Evolutionary conservation across 92 coral and sea anemone genomes (phyloP), one percentile per base, ranked within the genome.

Genomic region (Actinernus sp.): DNA sequence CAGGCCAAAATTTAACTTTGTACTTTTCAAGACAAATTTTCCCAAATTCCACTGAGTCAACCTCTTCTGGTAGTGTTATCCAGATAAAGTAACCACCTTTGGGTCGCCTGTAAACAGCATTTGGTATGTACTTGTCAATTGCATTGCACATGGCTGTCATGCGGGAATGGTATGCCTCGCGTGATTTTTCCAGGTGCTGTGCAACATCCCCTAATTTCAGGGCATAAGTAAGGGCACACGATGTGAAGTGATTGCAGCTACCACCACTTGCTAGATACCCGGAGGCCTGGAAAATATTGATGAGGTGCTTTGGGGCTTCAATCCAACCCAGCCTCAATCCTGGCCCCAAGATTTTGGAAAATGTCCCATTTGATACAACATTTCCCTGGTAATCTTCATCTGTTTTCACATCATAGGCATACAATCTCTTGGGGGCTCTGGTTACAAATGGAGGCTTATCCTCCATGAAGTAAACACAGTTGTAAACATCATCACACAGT

Each of bases 281-380:
- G 32, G 84, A 49, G 45, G 50, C 45, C 1, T 6, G 2, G 16
- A 85, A 69, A 46, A 64, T 73, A 21, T 51, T 58, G 5, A 62
- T 22, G 18, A 86, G 68, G 61, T 23, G 52, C 11, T 73, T 73
- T 23, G 98, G 98, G 18, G 60, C 85, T 49, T 93, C 98, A 21
- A 93, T 49, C 98, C 98, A 93, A 3, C 98, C 98, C 37, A 93
- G 72, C 32, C 98, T 60, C 59, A 93, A 58, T 13, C 98, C 98
- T 7, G 98, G 98, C 2, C 81, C 93, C 37, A 93, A 58, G 16
- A 87, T 49, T 78, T 90, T 93, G 44, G 97, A 86, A 53, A 93
- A 93, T 7, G 97, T 55, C 17, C 94, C 93, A 73, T 83, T 93
- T 30, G 98, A 93, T 33, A 93, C 82, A 19, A 93, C 98, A 58